Evolutionary conservation across 2,797 vertebrate species (phyloP).

Genomic region (Ispidina picta): DNA sequence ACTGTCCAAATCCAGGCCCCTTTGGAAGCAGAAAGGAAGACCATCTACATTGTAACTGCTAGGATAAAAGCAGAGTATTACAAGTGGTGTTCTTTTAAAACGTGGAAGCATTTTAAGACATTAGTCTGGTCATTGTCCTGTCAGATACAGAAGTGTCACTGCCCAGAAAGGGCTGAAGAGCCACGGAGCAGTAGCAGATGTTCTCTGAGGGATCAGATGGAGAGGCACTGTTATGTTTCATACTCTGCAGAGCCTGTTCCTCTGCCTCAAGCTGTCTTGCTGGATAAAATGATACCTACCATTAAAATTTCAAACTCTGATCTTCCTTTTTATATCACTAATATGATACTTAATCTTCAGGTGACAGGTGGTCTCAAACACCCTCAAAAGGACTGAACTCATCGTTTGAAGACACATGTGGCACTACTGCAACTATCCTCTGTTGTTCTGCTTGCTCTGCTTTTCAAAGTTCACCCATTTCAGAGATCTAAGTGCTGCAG

Average conservation of each 20-base stretch:
- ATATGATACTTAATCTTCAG: background rate
- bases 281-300: background rate
- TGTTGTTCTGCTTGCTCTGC: background rate
- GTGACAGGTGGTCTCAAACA: background rate
- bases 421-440: background rate
- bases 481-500: background rate
- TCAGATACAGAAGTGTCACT: background rate
- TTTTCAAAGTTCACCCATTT: conserved; percentile 18
- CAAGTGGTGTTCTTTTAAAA: background rate
- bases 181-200: background rate
- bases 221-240: background rate
- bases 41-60: background rate
- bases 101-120: background rate
- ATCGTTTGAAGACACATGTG: background rate
- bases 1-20: background rate
- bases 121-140: background rate
- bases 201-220: background rate
- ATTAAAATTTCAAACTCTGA: background rate
- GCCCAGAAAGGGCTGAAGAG: background rate
- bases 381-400: background rate
- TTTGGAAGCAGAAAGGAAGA: conserved; percentile 1
- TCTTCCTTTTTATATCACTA: background rate
- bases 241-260: background rate
- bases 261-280: background rate
- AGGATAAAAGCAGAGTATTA: background rate